Evolutionary conservation across 2,113 vertebrate species (phyloP).

Genomic region (Hystrix brachyura): DNA sequence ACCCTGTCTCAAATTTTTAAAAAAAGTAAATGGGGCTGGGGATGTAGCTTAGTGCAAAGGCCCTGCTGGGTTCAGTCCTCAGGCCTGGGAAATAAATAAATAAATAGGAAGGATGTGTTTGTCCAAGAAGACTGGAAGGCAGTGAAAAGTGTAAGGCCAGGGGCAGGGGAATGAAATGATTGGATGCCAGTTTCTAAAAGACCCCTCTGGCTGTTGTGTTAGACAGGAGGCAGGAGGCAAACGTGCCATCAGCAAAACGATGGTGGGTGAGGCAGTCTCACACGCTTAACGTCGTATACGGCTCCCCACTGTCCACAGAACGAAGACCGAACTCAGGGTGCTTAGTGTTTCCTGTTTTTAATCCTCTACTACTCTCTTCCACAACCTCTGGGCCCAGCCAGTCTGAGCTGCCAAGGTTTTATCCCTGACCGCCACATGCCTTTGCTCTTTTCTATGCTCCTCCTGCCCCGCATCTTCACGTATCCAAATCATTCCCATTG

Average conservation of each 20-base stretch:
- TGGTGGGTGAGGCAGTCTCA: not conserved
- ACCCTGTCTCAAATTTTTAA: not conserved
- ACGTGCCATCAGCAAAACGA: not conserved
- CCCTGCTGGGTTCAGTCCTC: not conserved
- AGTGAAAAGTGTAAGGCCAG: not conserved
- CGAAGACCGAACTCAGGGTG: not conserved
- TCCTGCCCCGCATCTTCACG: not conserved
- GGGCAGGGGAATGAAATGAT: not conserved
- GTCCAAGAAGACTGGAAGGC: not conserved
- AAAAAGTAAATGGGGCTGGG: not conserved
- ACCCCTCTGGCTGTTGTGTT: not conserved
- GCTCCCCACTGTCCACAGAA: not conserved
- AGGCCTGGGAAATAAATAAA: not conserved
- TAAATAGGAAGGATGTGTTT: not conserved
- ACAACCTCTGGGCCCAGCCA: not conserved
- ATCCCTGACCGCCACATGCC: rapidly evolving
- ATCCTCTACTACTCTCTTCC: not conserved
- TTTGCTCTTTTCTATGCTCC: not conserved
- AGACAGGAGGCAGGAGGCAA: not conserved
- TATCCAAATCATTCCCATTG: not conserved
- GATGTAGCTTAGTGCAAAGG: not conserved
- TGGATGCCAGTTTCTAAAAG: not conserved
- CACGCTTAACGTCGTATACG: not conserved
- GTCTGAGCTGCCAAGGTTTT: not conserved
- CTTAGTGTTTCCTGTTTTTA: not conserved